Conservation (phyloP, 2,888 invertebrate species). For the Pheosia tremula region DNA sequence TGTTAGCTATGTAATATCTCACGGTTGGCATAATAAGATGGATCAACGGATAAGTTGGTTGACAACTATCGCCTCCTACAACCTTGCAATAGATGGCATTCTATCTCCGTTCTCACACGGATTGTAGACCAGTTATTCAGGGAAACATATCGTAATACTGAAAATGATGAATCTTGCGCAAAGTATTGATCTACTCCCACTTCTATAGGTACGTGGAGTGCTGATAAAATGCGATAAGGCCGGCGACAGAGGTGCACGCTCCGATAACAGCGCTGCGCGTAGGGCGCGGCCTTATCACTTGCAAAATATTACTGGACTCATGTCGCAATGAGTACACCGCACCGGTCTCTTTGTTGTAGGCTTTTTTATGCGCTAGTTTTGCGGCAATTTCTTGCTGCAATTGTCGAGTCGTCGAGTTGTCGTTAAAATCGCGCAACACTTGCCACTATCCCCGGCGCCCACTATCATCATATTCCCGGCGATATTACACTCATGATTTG, state of each 20-base stretch:
- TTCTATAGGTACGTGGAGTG: not conserved
- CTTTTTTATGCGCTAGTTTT: too few species aligned
- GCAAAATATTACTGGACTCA: constrained; percentile 1
- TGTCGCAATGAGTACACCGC: not conserved
- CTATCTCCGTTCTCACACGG: not conserved
- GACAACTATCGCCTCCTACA: too few species aligned
- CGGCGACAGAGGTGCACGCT: not conserved
- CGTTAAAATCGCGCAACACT: too few species aligned
- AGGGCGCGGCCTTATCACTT: constrained; percentile 1
- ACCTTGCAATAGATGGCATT: not conserved
- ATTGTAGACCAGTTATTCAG: not conserved
- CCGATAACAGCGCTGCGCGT: not conserved
- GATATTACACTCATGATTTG: too few species aligned
- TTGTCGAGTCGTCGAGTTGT: too few species aligned
- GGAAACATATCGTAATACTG: not conserved
- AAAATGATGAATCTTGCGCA: not conserved
- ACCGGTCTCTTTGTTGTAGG: not conserved
- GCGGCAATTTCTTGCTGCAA: too few species aligned
- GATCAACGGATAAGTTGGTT: too few species aligned
- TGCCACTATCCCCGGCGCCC: too few species aligned
- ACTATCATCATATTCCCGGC: too few species aligned
- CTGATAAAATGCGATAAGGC: not conserved
- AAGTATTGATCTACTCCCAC: constrained; percentile 1
- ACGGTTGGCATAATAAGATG: too few species aligned
- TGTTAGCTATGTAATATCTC: too few species aligned